Conservation (phyloP, 2,113 vertebrate genomes). For the Channa maculata region DNA sequence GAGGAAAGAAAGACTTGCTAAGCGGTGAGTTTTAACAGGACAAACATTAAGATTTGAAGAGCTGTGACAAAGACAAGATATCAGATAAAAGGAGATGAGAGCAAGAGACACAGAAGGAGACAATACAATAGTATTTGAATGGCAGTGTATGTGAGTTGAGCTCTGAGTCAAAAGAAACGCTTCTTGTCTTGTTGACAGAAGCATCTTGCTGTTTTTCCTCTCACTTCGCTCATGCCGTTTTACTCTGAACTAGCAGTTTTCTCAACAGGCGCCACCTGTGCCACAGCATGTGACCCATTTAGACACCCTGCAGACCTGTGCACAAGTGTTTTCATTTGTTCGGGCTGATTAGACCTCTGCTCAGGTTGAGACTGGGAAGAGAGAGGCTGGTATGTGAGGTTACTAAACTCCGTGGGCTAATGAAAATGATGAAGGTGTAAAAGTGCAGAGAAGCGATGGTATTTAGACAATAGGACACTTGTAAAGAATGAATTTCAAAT, state of each 20-base stretch:
- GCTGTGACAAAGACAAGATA: conserved; percentile 29
- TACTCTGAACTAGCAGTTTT: conserved; percentile 19
- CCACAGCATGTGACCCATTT: conserved; percentile 30
- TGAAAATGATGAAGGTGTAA: not conserved
- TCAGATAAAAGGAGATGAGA: conserved; percentile 4
- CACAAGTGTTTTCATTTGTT: conserved; percentile 45
- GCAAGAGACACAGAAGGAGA: conserved; percentile 25
- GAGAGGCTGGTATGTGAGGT: not conserved
- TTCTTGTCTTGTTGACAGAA: not conserved
- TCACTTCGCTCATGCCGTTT: conserved; percentile 12
- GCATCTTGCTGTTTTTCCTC: not conserved
- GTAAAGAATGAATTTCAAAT: too few relatives aligned
- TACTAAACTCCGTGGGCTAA: not conserved
- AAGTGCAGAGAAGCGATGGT: not conserved
- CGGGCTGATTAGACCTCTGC: conserved; percentile 37
- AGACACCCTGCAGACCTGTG: conserved; percentile 22
- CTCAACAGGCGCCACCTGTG: conserved; percentile 28
- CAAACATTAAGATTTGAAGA: conserved; percentile 10
- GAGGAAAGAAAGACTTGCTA: not conserved
- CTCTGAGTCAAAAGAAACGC: conserved; percentile 21
- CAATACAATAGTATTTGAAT: conserved; percentile 10
- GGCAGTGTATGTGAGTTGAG: conserved; percentile 22
- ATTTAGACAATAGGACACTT: not conserved
- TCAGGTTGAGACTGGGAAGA: not conserved
- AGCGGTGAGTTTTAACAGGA: conserved; percentile 7